Conservation (phyloP, 1,140 invertebrate genomes). For the Drosophila sulfurigaster region DNA sequence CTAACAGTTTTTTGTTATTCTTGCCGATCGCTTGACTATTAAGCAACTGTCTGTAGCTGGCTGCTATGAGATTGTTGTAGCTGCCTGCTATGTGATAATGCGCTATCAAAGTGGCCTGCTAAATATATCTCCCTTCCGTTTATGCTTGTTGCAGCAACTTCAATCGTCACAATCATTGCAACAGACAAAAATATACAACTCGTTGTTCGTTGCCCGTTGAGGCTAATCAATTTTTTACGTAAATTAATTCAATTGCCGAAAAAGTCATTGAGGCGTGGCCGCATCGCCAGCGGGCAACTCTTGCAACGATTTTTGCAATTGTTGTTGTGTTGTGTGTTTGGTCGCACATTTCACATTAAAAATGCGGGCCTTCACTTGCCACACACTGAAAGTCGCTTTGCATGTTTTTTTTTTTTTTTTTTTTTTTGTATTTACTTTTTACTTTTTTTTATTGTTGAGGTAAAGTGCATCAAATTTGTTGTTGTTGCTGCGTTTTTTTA, state of each 20-base stretch:
- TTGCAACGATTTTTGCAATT: slow-evolving; percentile 37
- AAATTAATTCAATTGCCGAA: slow-evolving; percentile 85
- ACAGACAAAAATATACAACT: background rate
- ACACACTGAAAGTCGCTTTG: slow-evolving; percentile 46
- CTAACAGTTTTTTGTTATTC: no score
- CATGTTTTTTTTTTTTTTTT: slow-evolving; percentile 20
- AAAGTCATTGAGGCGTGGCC: slow-evolving; percentile 81
- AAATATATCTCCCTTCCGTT: no score
- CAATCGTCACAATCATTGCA: no score
- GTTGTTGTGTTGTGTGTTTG: slow-evolving; percentile 24
- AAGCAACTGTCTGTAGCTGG: background rate
- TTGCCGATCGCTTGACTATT: no score
- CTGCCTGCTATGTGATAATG: background rate
- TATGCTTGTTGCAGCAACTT: no score
- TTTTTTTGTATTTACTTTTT: slow-evolving; percentile 9
- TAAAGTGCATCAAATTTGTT: slow-evolving; percentile 62
- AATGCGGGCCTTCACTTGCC: slow-evolving; percentile 76
- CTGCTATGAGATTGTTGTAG: background rate
- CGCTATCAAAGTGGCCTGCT: no score
- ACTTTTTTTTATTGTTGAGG: slow-evolving; percentile 19
- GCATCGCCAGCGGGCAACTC: slow-evolving; percentile 56
- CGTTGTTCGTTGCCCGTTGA: background rate
- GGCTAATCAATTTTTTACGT: slow-evolving; percentile 83
- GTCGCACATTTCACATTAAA: slow-evolving; percentile 67
- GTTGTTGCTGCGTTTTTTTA: slow-evolving; percentile 24